A percentile compares a stretch with the other conserved stretches of the same genome.
phyloP scores from a whole-genome alignment of 2,797 vertebrate genomes.

The Vireo griseus region DNA sequence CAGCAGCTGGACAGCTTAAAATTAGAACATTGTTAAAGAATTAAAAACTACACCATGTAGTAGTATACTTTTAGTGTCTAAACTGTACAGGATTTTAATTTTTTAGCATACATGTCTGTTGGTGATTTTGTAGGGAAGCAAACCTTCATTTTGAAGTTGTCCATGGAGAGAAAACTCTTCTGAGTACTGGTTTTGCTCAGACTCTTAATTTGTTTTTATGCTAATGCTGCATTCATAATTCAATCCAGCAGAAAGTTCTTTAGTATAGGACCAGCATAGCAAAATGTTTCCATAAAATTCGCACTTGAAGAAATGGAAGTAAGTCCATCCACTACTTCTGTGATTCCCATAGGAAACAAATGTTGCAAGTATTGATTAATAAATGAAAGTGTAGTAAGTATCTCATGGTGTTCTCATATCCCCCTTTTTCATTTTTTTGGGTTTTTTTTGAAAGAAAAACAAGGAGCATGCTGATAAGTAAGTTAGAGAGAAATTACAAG shows the following conservation, averaged over 20 bases:
- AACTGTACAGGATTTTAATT: neutral
- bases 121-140: neutral
- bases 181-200: neutral
- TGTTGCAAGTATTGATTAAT: neutral
- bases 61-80: neutral
- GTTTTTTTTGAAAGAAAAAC: neutral
- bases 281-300: neutral
- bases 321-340: neutral
- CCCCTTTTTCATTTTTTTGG: neutral
- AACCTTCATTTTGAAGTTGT: neutral
- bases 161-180: neutral
- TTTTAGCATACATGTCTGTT: neutral
- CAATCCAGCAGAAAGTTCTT: neutral
- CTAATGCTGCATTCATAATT: neutral
- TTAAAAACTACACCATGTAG: neutral
- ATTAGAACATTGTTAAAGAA: neutral
- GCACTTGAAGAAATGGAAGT: neutral
- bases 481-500: neutral
- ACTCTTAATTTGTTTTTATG: neutral
- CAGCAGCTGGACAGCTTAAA: neutral
- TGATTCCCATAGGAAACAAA: neutral
- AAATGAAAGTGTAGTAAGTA: neutral
- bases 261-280: neutral
- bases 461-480: neutral
- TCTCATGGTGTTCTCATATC: neutral